These are phyloP conservation scores for Clupea harengus DNA, from an alignment of 2,113 vertebrate species.

Conservation along the genomic window DNA sequence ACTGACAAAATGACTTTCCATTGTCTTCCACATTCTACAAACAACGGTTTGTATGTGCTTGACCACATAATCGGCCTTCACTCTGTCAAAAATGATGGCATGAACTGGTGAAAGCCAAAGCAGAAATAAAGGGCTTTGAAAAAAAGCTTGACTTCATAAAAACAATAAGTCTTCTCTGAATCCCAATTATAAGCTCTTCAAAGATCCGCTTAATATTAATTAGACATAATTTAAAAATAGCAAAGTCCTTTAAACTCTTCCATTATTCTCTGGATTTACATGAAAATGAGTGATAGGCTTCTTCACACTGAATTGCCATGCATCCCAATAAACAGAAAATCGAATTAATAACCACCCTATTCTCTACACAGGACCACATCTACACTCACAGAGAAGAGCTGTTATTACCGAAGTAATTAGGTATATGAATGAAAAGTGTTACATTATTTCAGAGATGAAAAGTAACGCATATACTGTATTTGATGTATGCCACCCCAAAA, in stretches of 20 bases:
- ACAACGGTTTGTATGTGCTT: neutral
- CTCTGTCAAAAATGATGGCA: neutral
- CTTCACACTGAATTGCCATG: neutral
- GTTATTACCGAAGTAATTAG: neutral
- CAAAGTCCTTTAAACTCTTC: neutral
- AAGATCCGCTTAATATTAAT: neutral
- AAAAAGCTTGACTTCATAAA: neutral
- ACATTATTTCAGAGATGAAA: neutral
- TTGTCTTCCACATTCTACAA: neutral
- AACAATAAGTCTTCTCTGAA: neutral
- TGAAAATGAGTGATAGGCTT: neutral
- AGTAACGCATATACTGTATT: neutral
- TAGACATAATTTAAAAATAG: neutral
- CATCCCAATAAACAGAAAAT: constrained; percentile 4
- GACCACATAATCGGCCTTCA: neutral
- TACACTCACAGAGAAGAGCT: neutral
- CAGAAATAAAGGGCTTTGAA: neutral
- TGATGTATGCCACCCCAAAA: neutral
- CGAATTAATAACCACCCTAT: neutral
- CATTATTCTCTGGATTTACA: constrained; percentile 12
- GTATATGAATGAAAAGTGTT: neutral
- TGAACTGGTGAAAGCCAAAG: neutral
- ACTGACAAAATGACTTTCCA: constrained; percentile 1
- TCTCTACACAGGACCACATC: neutral
- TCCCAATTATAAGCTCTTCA: neutral